Evolutionary conservation across 92 coral and sea anemone genomes (phyloP).

Genomic region (Zoanthus sociatus): DNA sequence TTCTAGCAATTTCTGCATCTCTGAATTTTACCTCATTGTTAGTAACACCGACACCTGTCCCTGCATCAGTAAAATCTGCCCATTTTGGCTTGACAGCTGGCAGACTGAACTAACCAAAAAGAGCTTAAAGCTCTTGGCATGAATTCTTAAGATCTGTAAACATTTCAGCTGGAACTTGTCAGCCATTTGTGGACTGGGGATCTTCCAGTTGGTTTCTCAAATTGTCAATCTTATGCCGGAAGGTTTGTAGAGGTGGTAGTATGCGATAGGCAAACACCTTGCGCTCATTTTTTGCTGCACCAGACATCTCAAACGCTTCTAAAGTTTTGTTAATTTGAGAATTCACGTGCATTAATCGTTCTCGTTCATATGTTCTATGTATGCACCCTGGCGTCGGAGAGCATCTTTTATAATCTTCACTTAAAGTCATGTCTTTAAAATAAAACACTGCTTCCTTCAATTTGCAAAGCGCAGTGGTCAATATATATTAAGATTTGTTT

Average conservation of each 20-base stretch:
- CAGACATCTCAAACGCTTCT: slow-evolving; percentile 5
- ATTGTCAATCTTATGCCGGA: slow-evolving; percentile 5
- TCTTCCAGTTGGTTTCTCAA: slow-evolving; percentile 3
- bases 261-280: slow-evolving; percentile 6
- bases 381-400: slow-evolving; percentile 5
- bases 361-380: neutral
- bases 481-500: neutral
- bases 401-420: slow-evolving; percentile 7
- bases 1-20: slow-evolving; percentile 23
- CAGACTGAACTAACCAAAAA: slow-evolving; percentile 3
- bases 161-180: neutral
- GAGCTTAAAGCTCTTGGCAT: neutral
- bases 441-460: neutral
- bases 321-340: slow-evolving; percentile 4
- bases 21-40: slow-evolving; percentile 35
- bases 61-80: slow-evolving; percentile 49
- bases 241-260: slow-evolving; percentile 12
- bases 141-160: neutral
- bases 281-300: slow-evolving; percentile 12
- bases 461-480: slow-evolving; percentile 9
- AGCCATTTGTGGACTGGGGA: slow-evolving; percentile 1
- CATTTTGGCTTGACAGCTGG: slow-evolving; percentile 18
- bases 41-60: slow-evolving; percentile 44
- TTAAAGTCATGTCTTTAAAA: neutral
- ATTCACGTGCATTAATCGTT: neutral